Evolutionary conservation across 2,888 invertebrate genomes (phyloP).

Genomic region (Dasysyrphus albostriatus): DNA sequence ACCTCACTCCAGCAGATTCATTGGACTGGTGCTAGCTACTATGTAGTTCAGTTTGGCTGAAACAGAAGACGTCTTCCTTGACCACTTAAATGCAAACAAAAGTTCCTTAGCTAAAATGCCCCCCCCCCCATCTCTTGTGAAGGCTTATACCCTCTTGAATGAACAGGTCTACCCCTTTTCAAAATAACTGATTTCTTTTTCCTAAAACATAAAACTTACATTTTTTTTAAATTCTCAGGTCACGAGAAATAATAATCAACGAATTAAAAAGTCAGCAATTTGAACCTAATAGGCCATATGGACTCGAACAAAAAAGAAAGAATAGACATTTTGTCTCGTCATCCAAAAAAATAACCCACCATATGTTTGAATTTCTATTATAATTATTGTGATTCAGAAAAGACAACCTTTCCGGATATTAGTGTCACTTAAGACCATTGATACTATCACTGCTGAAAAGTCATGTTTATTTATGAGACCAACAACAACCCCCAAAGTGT

Average conservation of each 20-base stretch:
- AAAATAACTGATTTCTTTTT: neutral
- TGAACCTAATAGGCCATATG: conserved; percentile 18
- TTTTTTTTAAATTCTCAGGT: neutral
- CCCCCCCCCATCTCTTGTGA: too few relatives aligned
- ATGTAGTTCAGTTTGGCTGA: too few relatives aligned
- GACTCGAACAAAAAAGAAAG: neutral
- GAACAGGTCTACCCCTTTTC: too few relatives aligned
- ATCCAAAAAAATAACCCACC: conserved; percentile 11
- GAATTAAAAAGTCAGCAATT: conserved; percentile 7
- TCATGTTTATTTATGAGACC: conserved; percentile 29
- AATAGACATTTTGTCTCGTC: neutral
- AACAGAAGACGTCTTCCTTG: too few relatives aligned
- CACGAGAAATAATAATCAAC: conserved; percentile 23
- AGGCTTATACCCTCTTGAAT: too few relatives aligned
- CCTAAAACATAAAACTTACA: neutral
- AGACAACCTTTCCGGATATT: conserved; percentile 26
- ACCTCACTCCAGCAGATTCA: too few relatives aligned
- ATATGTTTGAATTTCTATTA: conserved; percentile 21
- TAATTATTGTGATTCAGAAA: neutral
- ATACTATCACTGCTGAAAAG: conserved; percentile 12
- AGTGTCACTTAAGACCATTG: conserved; percentile 23
- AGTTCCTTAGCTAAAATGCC: too few relatives aligned
- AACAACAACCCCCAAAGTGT: neutral
- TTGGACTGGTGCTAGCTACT: too few relatives aligned
- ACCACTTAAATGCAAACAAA: too few relatives aligned